Evolutionary conservation across 2,797 vertebrate species (phyloP).

Genomic region (Myoxocephalus aenaeus): DNA sequence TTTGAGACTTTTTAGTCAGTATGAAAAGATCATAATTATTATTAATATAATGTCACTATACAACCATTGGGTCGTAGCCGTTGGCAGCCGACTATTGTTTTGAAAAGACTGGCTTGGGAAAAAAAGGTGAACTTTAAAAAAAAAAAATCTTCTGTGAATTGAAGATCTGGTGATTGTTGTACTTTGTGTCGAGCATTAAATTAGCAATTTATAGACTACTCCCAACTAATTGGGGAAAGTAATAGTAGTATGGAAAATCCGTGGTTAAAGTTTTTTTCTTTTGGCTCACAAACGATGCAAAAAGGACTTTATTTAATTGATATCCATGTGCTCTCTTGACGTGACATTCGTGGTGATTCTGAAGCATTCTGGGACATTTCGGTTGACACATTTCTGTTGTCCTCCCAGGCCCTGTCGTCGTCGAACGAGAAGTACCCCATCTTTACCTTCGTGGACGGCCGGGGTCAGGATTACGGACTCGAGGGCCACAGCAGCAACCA

Average conservation of each 20-base stretch:
- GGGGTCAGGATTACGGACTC: slow-evolving; percentile 88
- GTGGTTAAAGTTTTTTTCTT: not conserved
- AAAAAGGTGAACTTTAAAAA: too few species aligned
- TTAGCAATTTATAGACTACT: not conserved
- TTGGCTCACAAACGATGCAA: not conserved
- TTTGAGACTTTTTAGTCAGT: not conserved
- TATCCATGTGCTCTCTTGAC: not conserved
- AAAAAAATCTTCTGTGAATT: not conserved
- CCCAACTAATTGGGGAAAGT: not conserved
- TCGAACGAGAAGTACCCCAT: slow-evolving; percentile 91
- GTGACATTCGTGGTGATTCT: not conserved
- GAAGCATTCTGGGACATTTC: not conserved
- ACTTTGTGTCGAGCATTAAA: not conserved
- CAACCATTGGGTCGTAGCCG: not conserved
- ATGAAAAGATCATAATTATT: not conserved
- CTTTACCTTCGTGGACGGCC: slow-evolving; percentile 92
- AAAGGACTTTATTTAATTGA: not conserved
- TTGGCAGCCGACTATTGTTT: not conserved
- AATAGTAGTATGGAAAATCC: not conserved
- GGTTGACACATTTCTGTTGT: slow-evolving; percentile 2
- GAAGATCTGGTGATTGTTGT: not conserved
- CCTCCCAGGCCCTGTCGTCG: slow-evolving; percentile 85
- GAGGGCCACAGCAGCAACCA: slow-evolving; percentile 82
- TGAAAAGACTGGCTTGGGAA: too few species aligned
- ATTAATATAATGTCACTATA: not conserved